These are phyloP conservation scores for Apteryx mantelli DNA, from an alignment of 2,113 vertebrate species.

Conservation along the genomic window DNA sequence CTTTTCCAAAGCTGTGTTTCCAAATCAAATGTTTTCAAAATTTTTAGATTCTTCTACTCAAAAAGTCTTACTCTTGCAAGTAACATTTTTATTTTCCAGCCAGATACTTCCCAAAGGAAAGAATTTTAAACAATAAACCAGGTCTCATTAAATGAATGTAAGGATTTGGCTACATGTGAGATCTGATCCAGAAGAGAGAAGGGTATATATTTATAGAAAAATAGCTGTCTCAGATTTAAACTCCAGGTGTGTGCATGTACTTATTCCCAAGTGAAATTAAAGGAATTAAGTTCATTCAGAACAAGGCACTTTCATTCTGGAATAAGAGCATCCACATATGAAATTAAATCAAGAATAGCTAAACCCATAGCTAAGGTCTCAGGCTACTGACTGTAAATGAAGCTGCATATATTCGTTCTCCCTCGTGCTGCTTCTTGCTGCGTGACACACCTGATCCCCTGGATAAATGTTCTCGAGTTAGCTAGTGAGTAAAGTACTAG, in stretches of 20 bases:
- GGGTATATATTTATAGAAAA: conserved; percentile 13
- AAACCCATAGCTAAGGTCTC: conserved; percentile 24
- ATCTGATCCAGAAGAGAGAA: background rate
- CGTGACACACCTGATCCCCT: background rate
- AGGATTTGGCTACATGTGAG: background rate
- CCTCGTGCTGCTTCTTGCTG: conserved; percentile 12
- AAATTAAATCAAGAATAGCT: conserved; percentile 45
- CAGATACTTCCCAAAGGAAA: conserved; percentile 6
- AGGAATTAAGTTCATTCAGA: conserved; percentile 21
- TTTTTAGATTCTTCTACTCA: background rate
- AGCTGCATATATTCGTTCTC: conserved; percentile 38
- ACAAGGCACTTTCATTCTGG: conserved; percentile 54
- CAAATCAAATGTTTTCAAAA: background rate
- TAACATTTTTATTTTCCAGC: background rate
- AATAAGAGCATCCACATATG: conserved; percentile 38
- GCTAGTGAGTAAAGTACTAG: background rate
- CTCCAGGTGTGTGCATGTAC: conserved; percentile 30
- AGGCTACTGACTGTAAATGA: conserved; percentile 32
- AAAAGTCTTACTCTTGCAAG: background rate
- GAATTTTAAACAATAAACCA: conserved; percentile 1
- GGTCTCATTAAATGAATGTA: background rate
- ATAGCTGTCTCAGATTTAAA: background rate
- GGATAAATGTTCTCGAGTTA: background rate
- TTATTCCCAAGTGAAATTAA: conserved; percentile 33
- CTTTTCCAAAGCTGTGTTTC: background rate